A percentile compares a stretch with the other conserved stretches of the same genome.
Evolutionary conservation across 1,140 invertebrate genomes (phyloP).

Genomic region (Stenopsyche tienmushanensis): DNA sequence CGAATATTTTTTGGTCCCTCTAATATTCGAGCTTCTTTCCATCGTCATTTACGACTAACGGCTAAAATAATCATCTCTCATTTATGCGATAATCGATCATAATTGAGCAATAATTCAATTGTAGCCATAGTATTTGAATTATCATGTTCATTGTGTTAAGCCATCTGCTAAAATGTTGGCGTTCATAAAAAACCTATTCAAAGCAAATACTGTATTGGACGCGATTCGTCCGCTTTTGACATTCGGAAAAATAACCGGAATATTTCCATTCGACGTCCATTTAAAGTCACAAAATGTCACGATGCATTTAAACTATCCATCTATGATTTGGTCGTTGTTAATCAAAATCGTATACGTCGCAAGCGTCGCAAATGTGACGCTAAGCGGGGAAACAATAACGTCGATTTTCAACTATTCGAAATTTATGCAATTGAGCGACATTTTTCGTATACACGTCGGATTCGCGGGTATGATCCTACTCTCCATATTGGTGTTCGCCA

Average conservation of each 20-base stretch:
- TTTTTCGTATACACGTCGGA: not conserved
- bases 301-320: not conserved
- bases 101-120: no score
- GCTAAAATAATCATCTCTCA: no score
- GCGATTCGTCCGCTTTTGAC: not conserved
- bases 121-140: no score
- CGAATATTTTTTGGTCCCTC: no score
- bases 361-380: conserved; percentile 1
- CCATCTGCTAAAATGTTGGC: not conserved
- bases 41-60: no score
- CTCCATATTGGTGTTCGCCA: not conserved
- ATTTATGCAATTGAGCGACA: conserved; percentile 4
- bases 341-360: not conserved
- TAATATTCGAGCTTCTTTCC: no score
- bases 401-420: not conserved
- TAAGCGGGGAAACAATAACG: not conserved
- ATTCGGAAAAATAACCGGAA: not conserved
- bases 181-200: conserved; percentile 3
- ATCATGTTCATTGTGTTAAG: no score
- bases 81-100: no score
- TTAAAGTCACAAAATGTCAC: not conserved
- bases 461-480: not conserved
- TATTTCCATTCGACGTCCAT: conserved; percentile 1
- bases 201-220: not conserved
- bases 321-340: not conserved